Evolutionary conservation across 2,113 vertebrate species (phyloP), one percentile per base, ranked within the genome.

Genomic region (Indri indri): DNA sequence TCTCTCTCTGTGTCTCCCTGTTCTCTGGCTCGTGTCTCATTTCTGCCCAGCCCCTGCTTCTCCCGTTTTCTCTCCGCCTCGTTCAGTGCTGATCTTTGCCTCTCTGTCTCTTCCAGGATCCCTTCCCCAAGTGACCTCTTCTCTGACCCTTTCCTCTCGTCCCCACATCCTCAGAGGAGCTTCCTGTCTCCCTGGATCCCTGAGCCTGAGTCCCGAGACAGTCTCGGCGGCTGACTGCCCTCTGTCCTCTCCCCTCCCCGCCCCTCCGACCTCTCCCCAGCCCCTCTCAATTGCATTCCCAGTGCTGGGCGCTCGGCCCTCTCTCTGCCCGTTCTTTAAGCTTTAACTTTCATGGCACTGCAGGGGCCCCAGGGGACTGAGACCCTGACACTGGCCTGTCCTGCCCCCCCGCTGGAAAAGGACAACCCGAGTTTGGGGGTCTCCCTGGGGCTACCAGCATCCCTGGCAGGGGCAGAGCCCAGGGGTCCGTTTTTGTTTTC

Each of bases 171-270:
- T 32, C 34, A 2, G 16, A 52, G 52, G 23, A 65, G 1, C 27
- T 57, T 57, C 57, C 47, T 2, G 4, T 89, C n/a, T 89, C 79
- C 25, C 45, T 27, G 45, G 17, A 77, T 42, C 27, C 27, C 73
- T 77, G 74, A 77, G 30, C 27, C 73, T 18, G 25, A 11, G 59
- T 23, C 5, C 65, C 22, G 34, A 18, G 1, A 1, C 34, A 6
- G 6, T 7, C 47, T 22, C 76, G 4, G 1, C 0, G 6, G 22
- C 32, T 4, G 10, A 5, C 18, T 0, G 0, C 3, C 27, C 37
- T 20, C 37, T 18, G 63, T 14, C 6, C n/a, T 2, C 17, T 79
- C 47, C 22, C n/a, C 0, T n/a, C 47, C n/a, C 0, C 12, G 8
- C 42, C 2, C 0, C 10, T 18, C 63, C 6, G 16, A 6, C 32